Evolutionary conservation across 2,888 invertebrate species (phyloP), one percentile per base, ranked within the genome.

Genomic region (Galeruca laticollis): DNA sequence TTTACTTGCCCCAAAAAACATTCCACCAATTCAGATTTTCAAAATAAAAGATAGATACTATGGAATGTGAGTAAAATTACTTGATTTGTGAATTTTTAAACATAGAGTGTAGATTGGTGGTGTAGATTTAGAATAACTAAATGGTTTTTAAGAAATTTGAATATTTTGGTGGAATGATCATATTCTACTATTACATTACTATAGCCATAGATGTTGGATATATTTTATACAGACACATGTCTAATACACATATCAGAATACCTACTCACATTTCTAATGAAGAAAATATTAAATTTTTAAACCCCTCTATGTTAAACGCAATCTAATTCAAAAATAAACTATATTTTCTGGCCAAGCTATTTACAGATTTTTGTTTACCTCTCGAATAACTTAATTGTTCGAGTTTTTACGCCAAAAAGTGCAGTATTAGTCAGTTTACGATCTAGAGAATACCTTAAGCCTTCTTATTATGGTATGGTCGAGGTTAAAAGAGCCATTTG

Each of bases 341-440:
- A 57, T 20, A 57, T 26, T 62, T 71, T 69, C 73, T 69, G 73
- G 74, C 73, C 65, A 72, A 72, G 72, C 71, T 74, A 75, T 75
- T 75, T 74, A 71, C 73, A 75, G 73, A 75, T 69, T 68, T 72
- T 75, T 75, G 73, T 75, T 75, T 75, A 69, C 68, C 70, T 72
- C 69, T 43, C 18, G 54, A 33, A 57, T 64, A 62, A 65, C 52
- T 57, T 59, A 65, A 70, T 70, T 73, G 62, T 73, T 60, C 60
- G 40, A 65, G 60, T 65, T 65, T 71, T 68, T 62, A 37, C 8
- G 18, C 18, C 35, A 62, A 69, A 68, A 72, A 67, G 40, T 65
- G 57, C 40, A 35, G 35, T 61, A 66, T 68, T 72, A 69, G 15
- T 73, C 64, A 61, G 15, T 56, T 60, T 20, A 67, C n/a, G 59